Evolutionary conservation across 1,140 invertebrate species (phyloP).

Genomic region (Drosophila albomicans): DNA sequence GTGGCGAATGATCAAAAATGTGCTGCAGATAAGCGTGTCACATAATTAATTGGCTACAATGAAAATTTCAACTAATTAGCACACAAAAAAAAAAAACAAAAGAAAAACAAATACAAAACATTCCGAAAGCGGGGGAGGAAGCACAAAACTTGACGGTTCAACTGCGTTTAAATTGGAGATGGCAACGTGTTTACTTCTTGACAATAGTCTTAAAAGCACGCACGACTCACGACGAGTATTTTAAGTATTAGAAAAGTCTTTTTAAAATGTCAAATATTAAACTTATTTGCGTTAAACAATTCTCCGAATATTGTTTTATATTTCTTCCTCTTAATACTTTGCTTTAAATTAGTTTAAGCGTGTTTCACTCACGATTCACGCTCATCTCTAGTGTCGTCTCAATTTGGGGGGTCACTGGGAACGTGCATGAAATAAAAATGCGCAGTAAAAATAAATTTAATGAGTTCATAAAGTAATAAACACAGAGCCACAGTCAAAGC

Average conservation of each 20-base stretch:
- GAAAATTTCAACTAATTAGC: constrained; percentile 79
- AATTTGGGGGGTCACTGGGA: constrained; percentile 41
- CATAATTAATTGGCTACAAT: constrained; percentile 78
- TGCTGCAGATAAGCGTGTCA: constrained; percentile 75
- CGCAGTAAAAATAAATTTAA: constrained; percentile 69
- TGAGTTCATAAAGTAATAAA: constrained; percentile 73
- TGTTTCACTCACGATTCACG: neutral
- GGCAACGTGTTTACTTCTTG: neutral
- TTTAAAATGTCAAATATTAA: no score
- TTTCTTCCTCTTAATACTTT: neutral
- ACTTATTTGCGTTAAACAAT: no score
- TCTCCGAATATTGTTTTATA: no score
- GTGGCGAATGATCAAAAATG: constrained; percentile 43
- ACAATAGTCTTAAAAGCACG: neutral
- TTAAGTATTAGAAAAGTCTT: neutral
- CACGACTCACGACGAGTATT: neutral
- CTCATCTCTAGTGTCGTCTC: constrained; percentile 6
- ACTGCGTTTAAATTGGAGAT: constrained; percentile 9
- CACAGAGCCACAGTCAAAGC: constrained; percentile 41
- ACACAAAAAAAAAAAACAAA: constrained; percentile 38
- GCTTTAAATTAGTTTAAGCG: no score
- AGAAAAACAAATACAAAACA: constrained; percentile 8
- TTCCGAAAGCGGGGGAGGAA: constrained; percentile 37
- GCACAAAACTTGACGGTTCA: constrained; percentile 32
- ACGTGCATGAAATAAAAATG: constrained; percentile 69